Percentiles rank a stretch among this genome's conserved stretches.
Evolutionary conservation across 2,113 vertebrate species (phyloP).

Genomic region (Piprites chloris): DNA sequence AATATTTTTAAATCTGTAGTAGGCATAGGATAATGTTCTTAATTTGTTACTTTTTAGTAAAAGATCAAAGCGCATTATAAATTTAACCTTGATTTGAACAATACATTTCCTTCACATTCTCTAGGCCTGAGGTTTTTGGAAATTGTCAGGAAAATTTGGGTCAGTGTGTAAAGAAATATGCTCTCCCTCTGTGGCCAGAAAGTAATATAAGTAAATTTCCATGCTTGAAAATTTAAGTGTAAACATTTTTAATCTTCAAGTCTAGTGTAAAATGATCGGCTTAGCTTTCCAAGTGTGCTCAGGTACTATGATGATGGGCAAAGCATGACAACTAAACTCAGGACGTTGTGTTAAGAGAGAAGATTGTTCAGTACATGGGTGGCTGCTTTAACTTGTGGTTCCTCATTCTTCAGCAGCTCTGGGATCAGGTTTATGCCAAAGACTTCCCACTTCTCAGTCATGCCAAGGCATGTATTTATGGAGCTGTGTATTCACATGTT

Average conservation of each 20-base stretch:
- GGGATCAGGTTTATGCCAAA: not conserved
- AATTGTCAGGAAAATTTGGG: not conserved
- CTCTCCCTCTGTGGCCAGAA: not conserved
- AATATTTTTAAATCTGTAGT: slow-evolving; percentile 41
- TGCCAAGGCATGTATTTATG: not conserved
- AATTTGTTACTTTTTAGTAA: slow-evolving; percentile 39
- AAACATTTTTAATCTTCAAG: not conserved
- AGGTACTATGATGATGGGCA: not conserved
- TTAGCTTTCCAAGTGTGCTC: not conserved
- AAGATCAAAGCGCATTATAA: slow-evolving; percentile 54
- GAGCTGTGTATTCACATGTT: not conserved
- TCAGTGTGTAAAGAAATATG: not conserved
- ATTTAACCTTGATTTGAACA: slow-evolving; percentile 45
- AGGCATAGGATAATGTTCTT: slow-evolving; percentile 49
- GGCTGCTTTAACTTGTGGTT: not conserved
- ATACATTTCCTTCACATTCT: not conserved
- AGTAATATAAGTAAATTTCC: not conserved
- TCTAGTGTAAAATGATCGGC: not conserved
- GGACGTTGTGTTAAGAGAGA: not conserved
- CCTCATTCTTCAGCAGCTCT: not conserved
- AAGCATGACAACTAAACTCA: not conserved
- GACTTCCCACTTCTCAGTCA: not conserved
- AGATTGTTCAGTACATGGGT: not conserved
- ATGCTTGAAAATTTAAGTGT: not conserved
- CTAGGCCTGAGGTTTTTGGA: not conserved